phyloP scores from a whole-genome alignment of 2,888 invertebrate genomes.

The Parochlus steinenii region DNA sequence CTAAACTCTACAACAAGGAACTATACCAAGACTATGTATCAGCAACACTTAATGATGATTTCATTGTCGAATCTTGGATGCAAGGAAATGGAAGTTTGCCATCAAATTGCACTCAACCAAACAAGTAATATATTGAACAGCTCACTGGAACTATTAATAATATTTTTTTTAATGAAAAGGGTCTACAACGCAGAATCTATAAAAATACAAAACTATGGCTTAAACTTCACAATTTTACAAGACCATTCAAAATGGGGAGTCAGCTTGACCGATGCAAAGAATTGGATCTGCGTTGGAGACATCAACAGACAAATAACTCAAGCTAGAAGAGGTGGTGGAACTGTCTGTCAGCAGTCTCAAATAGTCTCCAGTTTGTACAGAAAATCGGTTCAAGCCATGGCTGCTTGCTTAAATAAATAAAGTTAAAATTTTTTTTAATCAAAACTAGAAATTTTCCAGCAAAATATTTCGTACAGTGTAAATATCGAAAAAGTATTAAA shows the following conservation, averaged over 20 bases:
- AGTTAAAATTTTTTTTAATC: too few species aligned
- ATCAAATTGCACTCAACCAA: conserved; percentile 48
- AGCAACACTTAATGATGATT: conserved; percentile 46
- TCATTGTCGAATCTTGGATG: conserved; percentile 76
- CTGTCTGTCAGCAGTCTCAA: conserved; percentile 53
- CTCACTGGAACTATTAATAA: too few species aligned
- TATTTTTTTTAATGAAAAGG: too few species aligned
- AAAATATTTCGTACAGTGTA: too few species aligned
- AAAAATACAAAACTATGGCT: too few species aligned
- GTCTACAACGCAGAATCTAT: too few species aligned
- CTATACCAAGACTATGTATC: conserved; percentile 69
- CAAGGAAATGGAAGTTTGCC: conserved; percentile 61
- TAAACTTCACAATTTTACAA: conserved; percentile 43
- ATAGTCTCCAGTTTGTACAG: too few species aligned
- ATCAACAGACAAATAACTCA: conserved; percentile 80
- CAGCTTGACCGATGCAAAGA: conserved; percentile 32
- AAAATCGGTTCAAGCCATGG: too few species aligned
- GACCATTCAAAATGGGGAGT: conserved; percentile 86
- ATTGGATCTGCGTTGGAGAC: conserved; percentile 83
- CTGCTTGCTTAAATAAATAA: too few species aligned
- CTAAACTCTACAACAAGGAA: conserved; percentile 58
- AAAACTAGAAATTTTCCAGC: too few species aligned
- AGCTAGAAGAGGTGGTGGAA: conserved; percentile 77
- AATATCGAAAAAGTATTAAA: too few species aligned
- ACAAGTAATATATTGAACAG: conserved; percentile 45